Conservation (phyloP, 2,113 vertebrate genomes). For the Oxyura jamaicensis region DNA sequence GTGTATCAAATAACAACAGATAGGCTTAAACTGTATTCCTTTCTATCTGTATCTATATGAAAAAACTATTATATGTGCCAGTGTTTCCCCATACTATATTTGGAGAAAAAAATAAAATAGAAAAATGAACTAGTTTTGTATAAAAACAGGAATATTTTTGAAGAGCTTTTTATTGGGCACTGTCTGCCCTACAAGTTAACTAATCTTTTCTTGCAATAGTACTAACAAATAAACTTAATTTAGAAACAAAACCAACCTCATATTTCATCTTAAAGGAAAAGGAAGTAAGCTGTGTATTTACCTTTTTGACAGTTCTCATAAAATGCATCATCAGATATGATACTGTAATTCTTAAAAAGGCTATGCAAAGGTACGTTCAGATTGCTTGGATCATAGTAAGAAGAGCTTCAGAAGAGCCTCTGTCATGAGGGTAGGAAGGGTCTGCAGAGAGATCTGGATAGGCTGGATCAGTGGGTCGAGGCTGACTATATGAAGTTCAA, state of each 20-base stretch:
- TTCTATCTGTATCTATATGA: not conserved
- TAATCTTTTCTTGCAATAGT: not conserved
- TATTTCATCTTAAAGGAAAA: not conserved
- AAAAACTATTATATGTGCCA: not conserved
- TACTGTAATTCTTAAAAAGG: not conserved
- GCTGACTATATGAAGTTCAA: too few species aligned
- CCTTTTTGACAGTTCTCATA: not conserved
- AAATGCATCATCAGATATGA: not conserved
- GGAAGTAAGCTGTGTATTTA: fast-evolving
- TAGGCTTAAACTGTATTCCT: not conserved
- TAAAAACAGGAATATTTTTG: not conserved
- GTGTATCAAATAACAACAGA: not conserved
- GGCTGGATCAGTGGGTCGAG: too few species aligned
- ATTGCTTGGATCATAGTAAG: not conserved
- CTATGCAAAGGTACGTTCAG: not conserved
- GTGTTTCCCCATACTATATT: not conserved
- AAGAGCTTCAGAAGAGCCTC: not conserved
- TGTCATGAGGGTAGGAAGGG: too few species aligned
- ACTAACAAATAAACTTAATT: not conserved
- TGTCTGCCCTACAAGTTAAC: not conserved
- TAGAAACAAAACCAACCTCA: not conserved
- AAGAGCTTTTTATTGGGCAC: not conserved
- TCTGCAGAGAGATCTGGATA: too few species aligned
- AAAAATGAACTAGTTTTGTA: not conserved
- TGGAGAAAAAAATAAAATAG: not conserved